Evolutionary conservation across 2,888 invertebrate species (phyloP).

Genomic region (Platerodrilus igneus): DNA sequence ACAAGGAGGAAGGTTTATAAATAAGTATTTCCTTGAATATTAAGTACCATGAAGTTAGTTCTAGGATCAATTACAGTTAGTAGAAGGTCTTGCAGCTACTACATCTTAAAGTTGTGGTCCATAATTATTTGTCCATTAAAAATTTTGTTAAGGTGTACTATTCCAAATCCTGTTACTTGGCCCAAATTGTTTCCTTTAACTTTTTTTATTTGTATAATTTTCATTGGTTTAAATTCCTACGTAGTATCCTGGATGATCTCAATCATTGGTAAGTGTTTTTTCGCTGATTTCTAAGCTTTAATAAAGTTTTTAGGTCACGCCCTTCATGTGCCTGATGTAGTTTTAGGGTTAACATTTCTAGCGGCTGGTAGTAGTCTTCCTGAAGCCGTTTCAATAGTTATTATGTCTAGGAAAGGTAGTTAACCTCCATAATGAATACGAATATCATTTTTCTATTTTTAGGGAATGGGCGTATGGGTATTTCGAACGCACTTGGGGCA

Average conservation of each 20-base stretch:
- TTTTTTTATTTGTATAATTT: constrained; percentile 80
- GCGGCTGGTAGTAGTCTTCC: constrained; percentile 89
- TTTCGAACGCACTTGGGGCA: constrained; percentile 81
- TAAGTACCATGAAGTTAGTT: too few species aligned
- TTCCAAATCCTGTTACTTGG: constrained; percentile 65
- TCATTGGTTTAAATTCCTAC: constrained; percentile 83
- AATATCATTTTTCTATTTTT: constrained; percentile 30
- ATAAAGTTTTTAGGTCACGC: constrained; percentile 57
- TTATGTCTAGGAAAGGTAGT: constrained; percentile 80
- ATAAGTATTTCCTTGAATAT: too few species aligned
- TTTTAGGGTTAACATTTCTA: constrained; percentile 87
- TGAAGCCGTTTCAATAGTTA: constrained; percentile 75
- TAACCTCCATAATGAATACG: not conserved
- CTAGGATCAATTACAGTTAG: too few species aligned
- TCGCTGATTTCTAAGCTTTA: not conserved
- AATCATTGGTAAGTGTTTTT: constrained; percentile 62
- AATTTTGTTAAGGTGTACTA: constrained; percentile 58
- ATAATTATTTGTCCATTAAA: constrained; percentile 70
- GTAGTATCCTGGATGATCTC: constrained; percentile 90
- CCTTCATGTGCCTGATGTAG: constrained; percentile 75
- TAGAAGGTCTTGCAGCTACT: too few species aligned
- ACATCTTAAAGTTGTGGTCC: too few species aligned
- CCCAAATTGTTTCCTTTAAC: constrained; percentile 67
- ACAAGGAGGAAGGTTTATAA: too few species aligned
- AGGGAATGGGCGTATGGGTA: constrained; percentile 83